Evolutionary conservation across 2,113 vertebrate species (phyloP).

Genomic region (Hystrix brachyura): DNA sequence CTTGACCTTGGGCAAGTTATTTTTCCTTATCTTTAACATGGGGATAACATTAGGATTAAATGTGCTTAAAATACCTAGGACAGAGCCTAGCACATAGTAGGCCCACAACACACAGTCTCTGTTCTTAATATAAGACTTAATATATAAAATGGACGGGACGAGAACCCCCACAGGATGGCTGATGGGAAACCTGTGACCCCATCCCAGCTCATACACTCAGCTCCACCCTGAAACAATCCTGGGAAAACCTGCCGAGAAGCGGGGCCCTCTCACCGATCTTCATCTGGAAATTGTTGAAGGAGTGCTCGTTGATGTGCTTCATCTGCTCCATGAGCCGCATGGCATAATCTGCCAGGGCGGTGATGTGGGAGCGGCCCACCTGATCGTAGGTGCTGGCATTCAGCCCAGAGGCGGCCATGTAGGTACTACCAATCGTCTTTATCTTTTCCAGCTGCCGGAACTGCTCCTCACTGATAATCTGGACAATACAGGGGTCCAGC

Average conservation of each 20-base stretch:
- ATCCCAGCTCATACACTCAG: not conserved
- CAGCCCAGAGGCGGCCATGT: conserved; percentile 97
- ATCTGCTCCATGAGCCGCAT: conserved; percentile 97
- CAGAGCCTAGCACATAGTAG: not conserved
- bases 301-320: conserved; percentile 97
- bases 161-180: not conserved
- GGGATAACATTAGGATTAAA: not conserved
- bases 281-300: conserved; percentile 98
- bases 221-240: not conserved
- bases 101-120: not conserved
- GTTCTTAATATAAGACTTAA: not conserved
- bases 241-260: not conserved
- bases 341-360: conserved; percentile 94
- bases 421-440: conserved; percentile 98
- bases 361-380: conserved; percentile 93
- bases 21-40: not conserved
- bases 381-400: conserved; percentile 96
- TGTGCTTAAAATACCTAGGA: not conserved
- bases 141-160: not conserved
- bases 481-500: not conserved
- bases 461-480: conserved; percentile 96
- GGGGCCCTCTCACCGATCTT: conserved; percentile 92
- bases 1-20: not conserved
- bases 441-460: conserved; percentile 98
- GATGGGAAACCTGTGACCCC: not conserved